Evolutionary conservation across 92 coral and sea anemone species (phyloP), one percentile per base, ranked within the genome.

Genomic region (Porites divaricata): DNA sequence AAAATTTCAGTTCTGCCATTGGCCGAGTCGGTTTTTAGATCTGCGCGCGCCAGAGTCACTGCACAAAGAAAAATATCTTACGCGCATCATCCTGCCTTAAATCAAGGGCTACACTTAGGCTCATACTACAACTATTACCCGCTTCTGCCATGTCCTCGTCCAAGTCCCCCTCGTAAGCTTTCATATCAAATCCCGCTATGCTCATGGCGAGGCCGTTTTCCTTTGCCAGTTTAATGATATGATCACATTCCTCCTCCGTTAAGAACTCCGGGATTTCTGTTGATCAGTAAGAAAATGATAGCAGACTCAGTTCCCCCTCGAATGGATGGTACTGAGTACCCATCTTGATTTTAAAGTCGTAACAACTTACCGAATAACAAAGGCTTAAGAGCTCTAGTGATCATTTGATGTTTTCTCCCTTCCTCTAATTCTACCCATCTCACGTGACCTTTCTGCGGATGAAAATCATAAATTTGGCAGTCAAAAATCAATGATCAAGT

Each of bases 261-360:
- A 97, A 89, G 77, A 97, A 97, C 61, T 90, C 79, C 17, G 99
- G 97, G 41, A 97, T 95, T 89, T 97, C 99, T 97, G 74, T 19
- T 80, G 24, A 4, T n/a, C 16, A 74, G 17, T 22, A 12, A 13
- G 6, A 53, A 53, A 53, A 76, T 1, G 8, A 48, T n/a, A 25
- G 22, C 6, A 1, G 12, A 2, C 26, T 26, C 35, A 4, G 19
- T 23, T 66, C 10, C 25, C 26, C 13, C 1, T 57, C 57, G 9
- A 12, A 13, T 6, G 48, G 4, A 15, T 35, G 45, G 45, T 35
- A 35, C 45, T 35, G 3, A 73, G 61, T 11, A 54, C 4, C 16
- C 16, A 54, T 15, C 3, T 11, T 50, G 12, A 21, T 73, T 73
- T 48, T 25, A 0, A 76, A 22, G 21, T 11, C 17, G 4, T 64